Evolutionary conservation across 2,113 vertebrate species (phyloP).

Genomic region (Emydocephalus ijimae): DNA sequence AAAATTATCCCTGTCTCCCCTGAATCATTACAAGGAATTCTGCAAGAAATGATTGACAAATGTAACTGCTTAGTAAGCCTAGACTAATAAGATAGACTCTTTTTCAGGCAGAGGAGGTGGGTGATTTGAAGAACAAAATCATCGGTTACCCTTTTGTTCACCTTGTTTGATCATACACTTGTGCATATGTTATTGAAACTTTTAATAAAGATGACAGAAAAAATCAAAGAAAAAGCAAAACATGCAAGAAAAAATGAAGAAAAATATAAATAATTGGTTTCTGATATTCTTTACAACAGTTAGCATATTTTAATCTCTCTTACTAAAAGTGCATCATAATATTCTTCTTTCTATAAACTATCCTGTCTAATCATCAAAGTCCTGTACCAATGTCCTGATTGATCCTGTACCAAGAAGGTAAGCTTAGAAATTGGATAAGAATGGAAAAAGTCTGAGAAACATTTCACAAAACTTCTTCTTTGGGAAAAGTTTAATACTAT

Average conservation of each 20-base stretch:
- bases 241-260: neutral
- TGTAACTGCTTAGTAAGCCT: neutral
- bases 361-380: neutral
- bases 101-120: neutral
- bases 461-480: neutral
- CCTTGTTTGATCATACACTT: neutral
- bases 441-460: neutral
- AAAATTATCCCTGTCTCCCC: neutral
- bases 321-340: neutral
- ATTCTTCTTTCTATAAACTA: neutral
- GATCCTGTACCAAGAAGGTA: neutral
- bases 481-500: neutral
- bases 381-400: neutral
- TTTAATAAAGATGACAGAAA: no score
- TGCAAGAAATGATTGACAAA: neutral
- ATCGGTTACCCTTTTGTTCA: neutral
- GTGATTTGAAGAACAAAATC: neutral
- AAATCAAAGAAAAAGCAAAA: no score
- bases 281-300: neutral
- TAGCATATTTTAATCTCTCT: neutral
- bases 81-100: neutral
- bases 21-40: neutral
- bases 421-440: neutral
- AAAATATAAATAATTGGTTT: neutral
- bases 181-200: no score